These are phyloP conservation scores for Lycocerus yunnanus DNA, from an alignment of 2,888 invertebrate genomes.

Conservation along the genomic window DNA sequence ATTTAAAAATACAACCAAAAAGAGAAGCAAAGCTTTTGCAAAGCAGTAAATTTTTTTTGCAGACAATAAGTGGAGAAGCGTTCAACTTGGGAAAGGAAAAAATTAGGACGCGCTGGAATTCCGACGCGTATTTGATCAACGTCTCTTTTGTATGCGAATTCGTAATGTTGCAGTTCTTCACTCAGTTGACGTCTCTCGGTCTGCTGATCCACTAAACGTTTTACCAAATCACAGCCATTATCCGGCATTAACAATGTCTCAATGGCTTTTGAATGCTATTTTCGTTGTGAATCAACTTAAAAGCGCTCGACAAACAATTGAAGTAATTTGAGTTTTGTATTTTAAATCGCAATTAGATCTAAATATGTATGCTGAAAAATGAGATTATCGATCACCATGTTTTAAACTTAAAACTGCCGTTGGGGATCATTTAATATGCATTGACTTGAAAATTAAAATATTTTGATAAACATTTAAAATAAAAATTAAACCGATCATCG, in stretches of 20 bases:
- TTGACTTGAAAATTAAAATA: background rate
- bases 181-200: conserved; percentile 35
- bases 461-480: background rate
- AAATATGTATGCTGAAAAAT: background rate
- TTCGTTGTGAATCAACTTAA: conserved; percentile 31
- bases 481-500: background rate
- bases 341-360: conserved; percentile 6
- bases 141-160: conserved; percentile 39
- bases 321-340: conserved; percentile 13
- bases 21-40: conserved; percentile 6
- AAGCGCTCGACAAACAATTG: conserved; percentile 16
- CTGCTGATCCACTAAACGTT: conserved; percentile 35
- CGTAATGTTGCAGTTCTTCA: conserved; percentile 39
- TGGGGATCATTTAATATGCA: background rate
- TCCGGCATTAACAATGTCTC: conserved; percentile 38
- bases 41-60: conserved; percentile 17
- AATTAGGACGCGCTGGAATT: conserved; percentile 24
- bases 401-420: background rate
- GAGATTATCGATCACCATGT: background rate
- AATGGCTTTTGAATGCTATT: conserved; percentile 35
- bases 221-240: conserved; percentile 36
- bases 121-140: conserved; percentile 36
- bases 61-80: conserved; percentile 19
- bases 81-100: conserved; percentile 22
- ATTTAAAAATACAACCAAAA: conserved; percentile 12